phyloP scores from a whole-genome alignment of 2,888 invertebrate species.

The Nemotelus nigrinus region DNA sequence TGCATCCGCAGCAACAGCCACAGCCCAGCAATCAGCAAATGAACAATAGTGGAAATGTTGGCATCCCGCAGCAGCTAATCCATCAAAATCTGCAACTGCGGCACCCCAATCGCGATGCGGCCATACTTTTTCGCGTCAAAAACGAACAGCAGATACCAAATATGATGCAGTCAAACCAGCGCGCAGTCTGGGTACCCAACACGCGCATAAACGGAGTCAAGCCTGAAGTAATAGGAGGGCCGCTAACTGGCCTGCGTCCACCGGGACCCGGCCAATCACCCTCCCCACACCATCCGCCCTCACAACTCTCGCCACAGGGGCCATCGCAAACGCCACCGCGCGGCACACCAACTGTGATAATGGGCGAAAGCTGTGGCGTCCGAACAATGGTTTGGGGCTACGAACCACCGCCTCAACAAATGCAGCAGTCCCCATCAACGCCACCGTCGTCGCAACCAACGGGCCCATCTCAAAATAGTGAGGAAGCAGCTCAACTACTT shows the following conservation, averaged over 20 bases:
- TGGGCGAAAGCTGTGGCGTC: slow-evolving; percentile 93
- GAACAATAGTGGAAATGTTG: slow-evolving; percentile 58
- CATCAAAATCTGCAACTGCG: slow-evolving; percentile 66
- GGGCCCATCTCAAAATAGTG: slow-evolving; percentile 67
- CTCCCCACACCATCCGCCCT: slow-evolving; percentile 62
- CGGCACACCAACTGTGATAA: slow-evolving; percentile 87
- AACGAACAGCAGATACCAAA: slow-evolving; percentile 56
- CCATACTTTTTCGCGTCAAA: slow-evolving; percentile 64
- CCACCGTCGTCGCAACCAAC: slow-evolving; percentile 64
- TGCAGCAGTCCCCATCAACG: slow-evolving; percentile 64
- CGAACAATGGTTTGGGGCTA: slow-evolving; percentile 75
- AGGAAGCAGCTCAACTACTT: slow-evolving; percentile 75
- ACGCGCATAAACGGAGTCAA: slow-evolving; percentile 81
- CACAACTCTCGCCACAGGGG: slow-evolving; percentile 63
- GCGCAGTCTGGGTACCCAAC: slow-evolving; percentile 69
- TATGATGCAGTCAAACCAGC: slow-evolving; percentile 58
- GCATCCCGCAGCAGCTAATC: slow-evolving; percentile 61
- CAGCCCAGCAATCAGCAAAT: slow-evolving; percentile 54
- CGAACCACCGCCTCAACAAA: slow-evolving; percentile 69
- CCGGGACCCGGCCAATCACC: slow-evolving; percentile 59
- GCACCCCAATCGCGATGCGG: slow-evolving; percentile 66
- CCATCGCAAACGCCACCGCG: slow-evolving; percentile 65
- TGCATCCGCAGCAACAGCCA: slow-evolving; percentile 51
- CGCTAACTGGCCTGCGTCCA: slow-evolving; percentile 59
- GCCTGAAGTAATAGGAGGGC: slow-evolving; percentile 81